Evolutionary conservation across 2,797 vertebrate species (phyloP), one percentile per base, ranked within the genome.

Genomic region (Danionella dracula): DNA sequence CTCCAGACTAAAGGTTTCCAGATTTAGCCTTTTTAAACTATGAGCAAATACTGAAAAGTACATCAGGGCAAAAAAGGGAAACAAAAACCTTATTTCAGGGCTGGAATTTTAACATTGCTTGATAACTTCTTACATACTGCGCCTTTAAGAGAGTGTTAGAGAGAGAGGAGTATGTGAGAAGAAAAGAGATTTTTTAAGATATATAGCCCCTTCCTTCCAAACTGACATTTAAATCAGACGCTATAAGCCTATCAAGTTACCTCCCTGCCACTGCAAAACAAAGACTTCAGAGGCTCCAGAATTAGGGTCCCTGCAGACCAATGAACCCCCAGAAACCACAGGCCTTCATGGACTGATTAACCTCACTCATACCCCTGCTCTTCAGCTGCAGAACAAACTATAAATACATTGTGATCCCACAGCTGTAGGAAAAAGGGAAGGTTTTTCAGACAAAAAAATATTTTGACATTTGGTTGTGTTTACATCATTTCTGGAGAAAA

Each of bases 311-410:
- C 56, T 46, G 12, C 15, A 54, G 62, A 72, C 34, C 44, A 16
- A 19, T 34, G 19, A 44, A 70, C 70, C 62, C n/a, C 12, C 19
- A 66, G 56, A 63, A 71, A 37, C 51, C 31, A 4, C 29, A 70
- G 35, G 8, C 32, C 50, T 59, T 29, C 31, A 58, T 40, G 54
- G 48, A n/a, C 57, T 70, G 57, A 63, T 70, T 74, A 74, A 67
- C 72, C 63, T 45, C 41, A 42, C 15, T 63, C 57, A 31, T 61
- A 51, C 16, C 41, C 66, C 12, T 41, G 6, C 50, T 65, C 53
- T 65, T 35, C 37, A 58, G 53, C 44, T 41, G 15, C 45, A 57
- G 20, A 38, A 21, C 21, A 31, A 44, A 59, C 38, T 6, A 6
- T n/a, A n/a, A n/a, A n/a, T n/a, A 27, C 3, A 27, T 27, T 27